Evolutionary conservation across 2,888 invertebrate genomes (phyloP).

Genomic region (Nomada hirtipes): DNA sequence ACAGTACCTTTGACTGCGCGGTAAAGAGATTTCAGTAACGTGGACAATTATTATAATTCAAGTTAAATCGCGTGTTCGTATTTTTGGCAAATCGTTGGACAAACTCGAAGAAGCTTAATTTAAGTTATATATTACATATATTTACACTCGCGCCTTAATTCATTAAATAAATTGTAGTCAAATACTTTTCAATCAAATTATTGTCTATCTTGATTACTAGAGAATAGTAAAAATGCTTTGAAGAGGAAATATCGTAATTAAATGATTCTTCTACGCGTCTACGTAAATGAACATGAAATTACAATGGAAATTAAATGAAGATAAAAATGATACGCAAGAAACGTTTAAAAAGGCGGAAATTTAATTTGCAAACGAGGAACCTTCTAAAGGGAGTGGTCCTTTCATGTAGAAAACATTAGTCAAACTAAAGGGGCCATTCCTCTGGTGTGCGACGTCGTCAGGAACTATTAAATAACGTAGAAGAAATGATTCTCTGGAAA

Average conservation of each 20-base stretch:
- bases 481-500: conserved; percentile 60
- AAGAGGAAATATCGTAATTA: background rate
- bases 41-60: too few species aligned
- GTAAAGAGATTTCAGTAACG: background rate
- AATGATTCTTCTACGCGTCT: background rate
- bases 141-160: too few species aligned
- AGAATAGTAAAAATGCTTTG: background rate
- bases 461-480: conserved; percentile 59
- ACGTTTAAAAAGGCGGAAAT: conserved; percentile 2
- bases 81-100: too few species aligned
- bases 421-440: conserved; percentile 39
- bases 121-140: too few species aligned
- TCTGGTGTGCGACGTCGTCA: conserved; percentile 56
- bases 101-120: too few species aligned
- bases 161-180: too few species aligned
- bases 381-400: conserved; percentile 18
- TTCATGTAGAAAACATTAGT: conserved; percentile 60
- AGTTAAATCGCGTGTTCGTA: too few species aligned
- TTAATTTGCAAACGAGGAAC: conserved; percentile 48
- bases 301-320: background rate
- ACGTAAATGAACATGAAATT: background rate
- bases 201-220: too few species aligned
- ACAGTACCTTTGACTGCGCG: background rate
- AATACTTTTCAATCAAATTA: background rate
- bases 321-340: background rate